phyloP scores from a whole-genome alignment of 2,113 vertebrate genomes.

The Ameiurus melas region DNA sequence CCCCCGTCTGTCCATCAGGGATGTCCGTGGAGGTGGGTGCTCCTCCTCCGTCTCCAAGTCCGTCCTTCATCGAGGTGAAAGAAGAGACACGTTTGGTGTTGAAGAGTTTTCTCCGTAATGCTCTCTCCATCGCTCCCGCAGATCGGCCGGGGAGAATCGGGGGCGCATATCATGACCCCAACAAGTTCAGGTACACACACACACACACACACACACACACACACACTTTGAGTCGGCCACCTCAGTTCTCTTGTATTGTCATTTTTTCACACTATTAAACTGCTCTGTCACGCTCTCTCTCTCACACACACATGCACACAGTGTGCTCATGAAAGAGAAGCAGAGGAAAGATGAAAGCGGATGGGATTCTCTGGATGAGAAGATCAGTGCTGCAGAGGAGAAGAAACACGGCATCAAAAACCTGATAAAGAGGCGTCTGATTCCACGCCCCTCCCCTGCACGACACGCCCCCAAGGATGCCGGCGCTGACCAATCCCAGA shows the following conservation, averaged over 20 bases:
- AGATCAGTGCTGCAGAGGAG: conserved; percentile 62
- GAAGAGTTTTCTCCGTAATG: conserved; percentile 67
- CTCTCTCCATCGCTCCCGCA: conserved; percentile 47
- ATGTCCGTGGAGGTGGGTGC: conserved; percentile 57
- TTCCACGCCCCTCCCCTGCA: background rate
- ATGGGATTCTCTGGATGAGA: conserved; percentile 57
- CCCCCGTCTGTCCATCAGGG: conserved; percentile 31
- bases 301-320: background rate
- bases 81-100: conserved; percentile 70
- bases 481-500: conserved; percentile 7
- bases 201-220: conserved; percentile 24
- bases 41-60: conserved; percentile 41
- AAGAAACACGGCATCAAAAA: conserved; percentile 67
- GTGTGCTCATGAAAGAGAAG: conserved; percentile 26
- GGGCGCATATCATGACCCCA: conserved; percentile 66
- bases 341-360: conserved; percentile 51
- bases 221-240: background rate
- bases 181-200: conserved; percentile 64
- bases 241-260: background rate
- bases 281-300: background rate
- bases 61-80: conserved; percentile 68
- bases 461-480: conserved; percentile 32
- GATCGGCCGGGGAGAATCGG: conserved; percentile 68
- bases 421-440: conserved; percentile 64
- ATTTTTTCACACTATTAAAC: background rate